Base-by-base conservation (phyloP, 2,113 vertebrate genomes). In the Melanerpes formicivorus region DNA sequence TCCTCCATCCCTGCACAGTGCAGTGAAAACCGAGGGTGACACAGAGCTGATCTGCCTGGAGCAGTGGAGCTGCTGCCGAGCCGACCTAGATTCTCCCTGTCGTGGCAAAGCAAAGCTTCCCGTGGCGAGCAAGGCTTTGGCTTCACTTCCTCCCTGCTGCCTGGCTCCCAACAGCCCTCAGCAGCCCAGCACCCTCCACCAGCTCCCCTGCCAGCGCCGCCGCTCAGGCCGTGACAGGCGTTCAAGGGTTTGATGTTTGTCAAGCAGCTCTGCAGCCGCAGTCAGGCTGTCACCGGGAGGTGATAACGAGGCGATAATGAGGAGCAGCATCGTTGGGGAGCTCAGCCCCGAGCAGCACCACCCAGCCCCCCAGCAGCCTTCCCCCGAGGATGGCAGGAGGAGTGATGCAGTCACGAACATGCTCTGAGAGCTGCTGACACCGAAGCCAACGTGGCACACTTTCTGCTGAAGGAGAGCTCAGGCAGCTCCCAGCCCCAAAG, bases 351-450 rank as follows among this genome's bases (percentile, higher is more conserved):
- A 84, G 70, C 54, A 55, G 16, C 8, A 22, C 9, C 19, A 69
- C 22, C 63, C 10, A 46, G 40, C 10, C 64, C 80, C 4, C n/a
- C 70, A 52, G 26, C 48, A 67, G 71, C 69, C n/a, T 2, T 15
- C 32, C 65, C 85, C 90, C 8, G 12, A 42, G 86, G 30, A 30
- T 17, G 50, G 87, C 73, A 55, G 42, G 23, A 73, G 75, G 30
- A n/a, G 48, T 2, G 5, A 77, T 14, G 64, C 3, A 30, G 78
- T 82, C 65, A 22, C 4, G 7, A 77, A 59, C 3, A 75, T 89
- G 55, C 42, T 55, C 18, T 6, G 80, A 62, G 67, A 75, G 90
- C 84, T 82, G 78, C 95, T 87, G 84, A 86, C 93, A 69, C 91
- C 84, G 58, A 21, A 30, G 46, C 6, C 62, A 58, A 29, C 6